These are phyloP conservation scores for Malurus melanocephalus DNA, from an alignment of 2,113 vertebrate species.

Conservation along the genomic window DNA sequence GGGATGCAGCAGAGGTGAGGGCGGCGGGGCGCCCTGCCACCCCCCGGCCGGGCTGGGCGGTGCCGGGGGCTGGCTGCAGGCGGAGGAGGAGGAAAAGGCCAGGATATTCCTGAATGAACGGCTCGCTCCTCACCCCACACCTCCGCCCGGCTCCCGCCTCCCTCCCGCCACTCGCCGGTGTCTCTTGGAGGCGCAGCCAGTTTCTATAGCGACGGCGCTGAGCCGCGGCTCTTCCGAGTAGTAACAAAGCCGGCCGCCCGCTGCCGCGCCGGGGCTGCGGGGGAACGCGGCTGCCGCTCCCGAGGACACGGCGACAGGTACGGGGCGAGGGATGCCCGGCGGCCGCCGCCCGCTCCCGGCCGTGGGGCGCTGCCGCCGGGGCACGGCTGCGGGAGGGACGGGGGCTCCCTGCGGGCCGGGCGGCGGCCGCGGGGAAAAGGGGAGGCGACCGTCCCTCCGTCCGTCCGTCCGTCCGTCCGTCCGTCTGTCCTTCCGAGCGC, in stretches of 20 bases:
- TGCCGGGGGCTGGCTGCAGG: not conserved
- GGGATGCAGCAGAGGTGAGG: not conserved
- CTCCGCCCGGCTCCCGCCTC: slow-evolving; percentile 7
- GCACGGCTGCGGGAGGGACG: not conserved
- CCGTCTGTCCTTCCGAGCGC: not conserved
- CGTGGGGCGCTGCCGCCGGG: not conserved
- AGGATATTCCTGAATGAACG: slow-evolving; percentile 47
- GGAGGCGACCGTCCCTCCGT: not conserved
- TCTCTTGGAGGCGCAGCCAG: slow-evolving; percentile 42
- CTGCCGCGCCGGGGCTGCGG: not conserved
- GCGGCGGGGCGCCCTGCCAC: not conserved
- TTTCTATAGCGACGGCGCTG: slow-evolving; percentile 67
- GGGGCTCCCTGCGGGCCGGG: not conserved
- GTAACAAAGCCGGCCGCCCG: slow-evolving; percentile 52
- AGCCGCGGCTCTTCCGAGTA: slow-evolving; percentile 42
- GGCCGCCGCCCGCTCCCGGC: not conserved
- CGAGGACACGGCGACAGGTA: slow-evolving; percentile 15
- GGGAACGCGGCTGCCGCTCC: not conserved
- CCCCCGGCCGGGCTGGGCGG: not conserved
- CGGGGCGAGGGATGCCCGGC: not conserved
- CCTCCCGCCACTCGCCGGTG: slow-evolving; percentile 26
- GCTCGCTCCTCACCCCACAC: not conserved
- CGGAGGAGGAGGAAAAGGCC: not conserved
- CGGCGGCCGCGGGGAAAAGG: not conserved
- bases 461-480: not conserved